Base-by-base conservation (phyloP, 2,888 invertebrate genomes). In the Dendrolimus pini region DNA sequence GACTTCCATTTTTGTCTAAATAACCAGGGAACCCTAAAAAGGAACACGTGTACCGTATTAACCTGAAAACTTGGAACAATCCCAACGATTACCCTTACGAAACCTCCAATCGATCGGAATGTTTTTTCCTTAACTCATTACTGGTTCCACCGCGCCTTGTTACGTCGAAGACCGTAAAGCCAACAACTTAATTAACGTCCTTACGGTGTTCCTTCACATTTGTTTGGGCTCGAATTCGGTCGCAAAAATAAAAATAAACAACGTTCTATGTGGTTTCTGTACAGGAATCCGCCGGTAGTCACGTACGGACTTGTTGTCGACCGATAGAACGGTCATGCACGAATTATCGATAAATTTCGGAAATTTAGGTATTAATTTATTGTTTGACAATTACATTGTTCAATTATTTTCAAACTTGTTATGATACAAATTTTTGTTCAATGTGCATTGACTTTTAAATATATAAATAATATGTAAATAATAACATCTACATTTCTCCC, bases 181-280 rank as follows among this genome's bases (percentile, higher is more conserved):
- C 78, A 85, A 82, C 84, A 82, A 82, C 86, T 84, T 85, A 87
- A 87, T 86, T 86, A 87, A 83, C 81, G 80, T 80, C 72, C 73
- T 72, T 52, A 18, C 54, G 53, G 55, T 57, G 53, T 77, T 74
- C 72, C 75, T 77, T 78, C 77, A 78, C 82, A 82, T 85, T 85
- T 83, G 82, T 85, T 85, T 82, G 80, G 77, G 80, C 81, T 80
- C 79, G 82, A 85, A 85, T 83, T 85, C 71, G 78, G 80, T 71
- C 77, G 68, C 65, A 67, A 75, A 75, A 77, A 80, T 85, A 85
- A 85, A 85, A 85, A 85, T 83, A 85, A 85, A 85, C 82, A 85
- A 80, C 77, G 77, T 76, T 30, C 30, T 47, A 47, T 47, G 47
- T 30, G 47, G 47, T 47, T 30, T 30, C 30, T 47, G 47, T 47